Evolutionary conservation across 2,797 vertebrate genomes (phyloP), one percentile per base, ranked within the genome.

Genomic region (Cuniculus paca): DNA sequence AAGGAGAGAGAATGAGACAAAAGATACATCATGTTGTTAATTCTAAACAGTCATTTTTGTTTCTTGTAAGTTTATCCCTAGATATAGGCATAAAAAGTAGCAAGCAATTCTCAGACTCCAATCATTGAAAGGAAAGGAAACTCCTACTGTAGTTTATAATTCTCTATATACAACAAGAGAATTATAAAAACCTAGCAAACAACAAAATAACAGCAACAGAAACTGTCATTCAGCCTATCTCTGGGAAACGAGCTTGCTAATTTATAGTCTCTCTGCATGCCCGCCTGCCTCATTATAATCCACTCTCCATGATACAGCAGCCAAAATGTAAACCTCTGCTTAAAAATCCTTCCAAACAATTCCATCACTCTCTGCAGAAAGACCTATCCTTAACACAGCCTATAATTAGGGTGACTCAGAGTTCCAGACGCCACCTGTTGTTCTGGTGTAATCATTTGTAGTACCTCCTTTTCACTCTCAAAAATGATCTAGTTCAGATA

Each of bases 291-390:
- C 91, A 39, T 95, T 95, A 48, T 42, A 92, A 91, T 63, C 68
- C 86, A 77, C 93, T 94, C 93, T 94, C 78, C 65, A n/a, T 83
- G 45, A 65, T 16, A 48, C 65, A 19, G n/a, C 75, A 85, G 90
- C 74, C 94, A 92, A 78, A 82, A 88, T 65, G 72, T 72, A 92
- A 97, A 88, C 88, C 95, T 90, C 77, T 89, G 88, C 39, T 94
- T 39, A 36, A 92, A 92, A 94, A 88, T 65, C 82, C 61, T 75
- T 83, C 91, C 90, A 78, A 39, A 90, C 56, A 48, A 81, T 52
- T 31, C 81, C 92, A 70, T 58, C 90, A 17, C 81, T 88, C 75
- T 88, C 74, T 48, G 72, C 84, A 86, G 42, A 48, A 63, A 95
- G 85, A 22, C 65, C 81, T 34, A 24, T 75, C 61, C 82, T 85